Evolutionary conservation across 2,113 vertebrate species (phyloP).

Genomic region (Tragelaphus scriptus): DNA sequence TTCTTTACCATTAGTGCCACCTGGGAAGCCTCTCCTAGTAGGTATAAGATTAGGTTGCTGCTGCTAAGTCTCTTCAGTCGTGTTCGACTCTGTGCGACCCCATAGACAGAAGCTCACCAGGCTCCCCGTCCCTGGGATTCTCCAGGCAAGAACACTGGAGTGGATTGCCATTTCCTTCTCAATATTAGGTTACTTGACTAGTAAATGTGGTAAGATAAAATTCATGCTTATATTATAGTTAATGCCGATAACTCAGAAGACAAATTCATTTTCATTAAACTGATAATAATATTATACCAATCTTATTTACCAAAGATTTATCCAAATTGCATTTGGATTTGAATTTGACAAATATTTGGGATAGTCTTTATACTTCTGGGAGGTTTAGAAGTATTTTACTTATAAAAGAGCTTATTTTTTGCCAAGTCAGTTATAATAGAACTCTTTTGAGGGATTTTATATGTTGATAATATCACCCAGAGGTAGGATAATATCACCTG

Average conservation of each 20-base stretch:
- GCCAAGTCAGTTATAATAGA: neutral
- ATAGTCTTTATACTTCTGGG: neutral
- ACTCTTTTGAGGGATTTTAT: neutral
- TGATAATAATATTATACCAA: neutral
- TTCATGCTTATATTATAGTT: neutral
- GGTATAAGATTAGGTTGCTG: neutral
- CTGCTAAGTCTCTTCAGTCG: too few species aligned
- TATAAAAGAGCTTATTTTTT: neutral
- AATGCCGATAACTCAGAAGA: neutral
- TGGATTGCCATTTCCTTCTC: too few species aligned
- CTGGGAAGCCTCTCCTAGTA: neutral
- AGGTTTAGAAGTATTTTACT: neutral
- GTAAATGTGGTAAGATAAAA: neutral
- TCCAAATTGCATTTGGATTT: neutral
- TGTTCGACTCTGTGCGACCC: too few species aligned
- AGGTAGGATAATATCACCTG: neutral
- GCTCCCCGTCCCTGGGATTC: too few species aligned
- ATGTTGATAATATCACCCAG: neutral
- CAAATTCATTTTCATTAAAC: neutral
- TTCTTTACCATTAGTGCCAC: neutral
- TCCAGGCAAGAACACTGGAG: too few species aligned
- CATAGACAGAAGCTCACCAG: too few species aligned
- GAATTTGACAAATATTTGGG: neutral
- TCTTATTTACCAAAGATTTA: neutral
- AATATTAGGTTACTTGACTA: neutral